Conservation (phyloP, 2,113 vertebrate species). For the Elanoides forficatus region DNA sequence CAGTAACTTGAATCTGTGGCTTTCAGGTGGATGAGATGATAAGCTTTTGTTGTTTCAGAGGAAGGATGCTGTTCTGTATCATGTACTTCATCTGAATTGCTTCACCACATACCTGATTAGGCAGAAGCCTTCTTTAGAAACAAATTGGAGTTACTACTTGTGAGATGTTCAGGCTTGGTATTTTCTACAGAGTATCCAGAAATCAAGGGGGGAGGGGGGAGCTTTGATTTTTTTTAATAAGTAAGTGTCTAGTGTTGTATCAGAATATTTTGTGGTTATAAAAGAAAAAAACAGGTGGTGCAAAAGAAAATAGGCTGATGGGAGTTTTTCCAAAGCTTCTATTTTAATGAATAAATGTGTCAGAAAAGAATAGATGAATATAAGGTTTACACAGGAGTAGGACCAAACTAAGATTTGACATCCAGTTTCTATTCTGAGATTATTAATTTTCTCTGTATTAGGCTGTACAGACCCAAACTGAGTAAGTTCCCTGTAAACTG, state of each 20-base stretch:
- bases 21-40: not conserved
- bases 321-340: not conserved
- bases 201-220: accelerated
- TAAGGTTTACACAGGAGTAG: not conserved
- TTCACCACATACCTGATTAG: not conserved
- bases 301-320: not conserved
- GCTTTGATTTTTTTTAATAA: not conserved
- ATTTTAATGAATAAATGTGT: not conserved
- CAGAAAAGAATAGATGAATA: not conserved
- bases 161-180: not conserved
- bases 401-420: not conserved
- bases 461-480: not conserved
- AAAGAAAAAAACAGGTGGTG: not conserved
- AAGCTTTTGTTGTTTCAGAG: not conserved
- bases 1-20: not conserved
- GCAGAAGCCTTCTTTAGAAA: not conserved
- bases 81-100: not conserved
- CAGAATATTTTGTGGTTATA: not conserved
- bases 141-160: not conserved
- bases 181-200: not conserved
- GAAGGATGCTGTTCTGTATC: not conserved
- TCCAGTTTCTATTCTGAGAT: not conserved
- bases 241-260: not conserved
- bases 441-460: not conserved
- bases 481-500: not conserved